Evolutionary conservation across 2,797 vertebrate species (phyloP).

Genomic region (Sciurus carolinensis): DNA sequence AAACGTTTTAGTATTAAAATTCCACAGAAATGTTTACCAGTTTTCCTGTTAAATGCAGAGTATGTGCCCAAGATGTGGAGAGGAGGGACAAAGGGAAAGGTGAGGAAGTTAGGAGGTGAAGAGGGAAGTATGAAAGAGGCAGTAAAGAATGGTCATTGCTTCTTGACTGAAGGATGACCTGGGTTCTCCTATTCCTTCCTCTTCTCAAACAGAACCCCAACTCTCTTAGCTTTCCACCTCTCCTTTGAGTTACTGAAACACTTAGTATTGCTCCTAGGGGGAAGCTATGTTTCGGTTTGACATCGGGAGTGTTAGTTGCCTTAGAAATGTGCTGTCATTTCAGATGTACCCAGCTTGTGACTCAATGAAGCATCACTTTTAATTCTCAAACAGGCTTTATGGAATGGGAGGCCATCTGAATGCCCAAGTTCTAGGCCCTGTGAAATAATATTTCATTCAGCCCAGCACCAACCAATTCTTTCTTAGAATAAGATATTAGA

Average conservation of each 20-base stretch:
- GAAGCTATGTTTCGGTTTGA: neutral
- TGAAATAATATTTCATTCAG: neutral
- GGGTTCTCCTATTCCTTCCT: accelerated
- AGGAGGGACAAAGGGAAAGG: neutral
- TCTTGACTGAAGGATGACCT: neutral
- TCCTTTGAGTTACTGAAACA: neutral
- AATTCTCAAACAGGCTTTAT: neutral
- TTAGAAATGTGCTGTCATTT: neutral
- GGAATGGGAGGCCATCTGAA: neutral
- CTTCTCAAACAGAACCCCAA: neutral
- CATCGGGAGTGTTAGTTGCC: neutral
- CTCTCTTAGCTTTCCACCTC: neutral
- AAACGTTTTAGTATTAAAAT: neutral
- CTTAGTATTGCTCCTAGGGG: neutral
- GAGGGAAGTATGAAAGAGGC: too few species aligned
- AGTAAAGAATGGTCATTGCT: neutral
- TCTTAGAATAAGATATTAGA: neutral
- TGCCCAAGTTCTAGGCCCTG: neutral
- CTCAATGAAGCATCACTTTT: neutral
- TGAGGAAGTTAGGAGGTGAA: neutral
- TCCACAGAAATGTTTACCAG: neutral
- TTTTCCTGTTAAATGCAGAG: neutral
- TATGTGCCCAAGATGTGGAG: neutral
- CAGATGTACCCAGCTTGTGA: neutral
- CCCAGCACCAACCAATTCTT: neutral